These are phyloP conservation scores for Metellina segmentata DNA, from an alignment of 2,888 invertebrate genomes.

Conservation along the genomic window DNA sequence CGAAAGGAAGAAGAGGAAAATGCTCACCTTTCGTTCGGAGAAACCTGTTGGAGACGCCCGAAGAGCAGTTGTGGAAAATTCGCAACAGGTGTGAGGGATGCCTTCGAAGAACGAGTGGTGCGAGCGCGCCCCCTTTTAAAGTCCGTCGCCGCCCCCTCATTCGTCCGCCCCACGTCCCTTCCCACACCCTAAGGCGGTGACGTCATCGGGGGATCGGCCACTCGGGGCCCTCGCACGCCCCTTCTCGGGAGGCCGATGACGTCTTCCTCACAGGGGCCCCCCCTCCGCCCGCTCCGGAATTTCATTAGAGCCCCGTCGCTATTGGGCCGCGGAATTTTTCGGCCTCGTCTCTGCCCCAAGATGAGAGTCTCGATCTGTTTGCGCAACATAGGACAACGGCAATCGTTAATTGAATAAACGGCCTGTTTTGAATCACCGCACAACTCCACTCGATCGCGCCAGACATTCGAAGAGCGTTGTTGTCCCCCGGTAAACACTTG, in stretches of 20 bases:
- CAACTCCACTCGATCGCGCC: too few relatives aligned
- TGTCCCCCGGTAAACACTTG: too few relatives aligned
- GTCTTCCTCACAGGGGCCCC: neutral
- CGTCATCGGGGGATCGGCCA: slow-evolving; percentile 21
- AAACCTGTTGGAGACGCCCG: neutral
- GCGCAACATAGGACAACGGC: too few relatives aligned
- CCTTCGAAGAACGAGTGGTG: neutral
- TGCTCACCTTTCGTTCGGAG: neutral
- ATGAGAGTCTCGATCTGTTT: too few relatives aligned
- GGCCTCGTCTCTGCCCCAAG: neutral
- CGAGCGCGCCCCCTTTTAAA: slow-evolving; percentile 46
- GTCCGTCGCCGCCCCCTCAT: slow-evolving; percentile 34
- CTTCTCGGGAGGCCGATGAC: neutral
- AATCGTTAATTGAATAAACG: too few relatives aligned
- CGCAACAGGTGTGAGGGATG: slow-evolving; percentile 18
- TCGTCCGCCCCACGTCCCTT: neutral
- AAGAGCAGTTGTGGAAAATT: neutral
- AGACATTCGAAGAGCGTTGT: too few relatives aligned
- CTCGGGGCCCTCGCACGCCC: neutral
- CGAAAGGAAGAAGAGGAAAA: neutral
- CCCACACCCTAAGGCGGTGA: neutral
- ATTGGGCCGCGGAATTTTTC: neutral
- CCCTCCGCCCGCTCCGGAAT: neutral
- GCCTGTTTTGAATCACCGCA: too few relatives aligned
- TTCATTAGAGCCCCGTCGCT: neutral